Conservation (phyloP, 2,113 vertebrate species). For the Myrmecobius fasciatus region DNA sequence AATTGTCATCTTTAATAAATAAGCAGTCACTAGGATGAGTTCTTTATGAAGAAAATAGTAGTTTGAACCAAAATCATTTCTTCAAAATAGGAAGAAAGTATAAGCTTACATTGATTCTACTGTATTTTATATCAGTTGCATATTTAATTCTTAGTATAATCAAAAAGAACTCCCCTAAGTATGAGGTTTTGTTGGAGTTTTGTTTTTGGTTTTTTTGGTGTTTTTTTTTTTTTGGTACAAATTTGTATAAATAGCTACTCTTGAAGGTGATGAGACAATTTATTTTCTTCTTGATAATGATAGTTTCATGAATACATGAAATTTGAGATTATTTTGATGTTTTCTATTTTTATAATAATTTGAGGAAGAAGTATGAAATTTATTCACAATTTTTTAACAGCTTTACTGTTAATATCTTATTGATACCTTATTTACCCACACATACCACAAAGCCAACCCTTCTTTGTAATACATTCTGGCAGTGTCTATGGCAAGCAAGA, state of each 20-base stretch:
- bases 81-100: neutral
- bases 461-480: neutral
- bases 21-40: neutral
- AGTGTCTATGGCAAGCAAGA: neutral
- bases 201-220: too few relatives aligned
- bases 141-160: neutral
- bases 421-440: neutral
- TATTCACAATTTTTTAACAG: neutral
- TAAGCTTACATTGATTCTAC: neutral
- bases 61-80: neutral
- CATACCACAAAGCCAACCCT: neutral
- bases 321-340: neutral
- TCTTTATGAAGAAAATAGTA: neutral
- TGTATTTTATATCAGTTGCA: neutral
- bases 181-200: neutral
- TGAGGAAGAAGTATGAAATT: neutral
- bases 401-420: neutral
- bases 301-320: neutral
- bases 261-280: neutral
- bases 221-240: neutral
- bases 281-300: neutral
- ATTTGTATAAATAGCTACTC: neutral
- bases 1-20: constrained; percentile 18
- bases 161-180: neutral
- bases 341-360: too few relatives aligned